A percentile compares a stretch with the other conserved stretches of the same genome.
phyloP scores from a whole-genome alignment of 1,140 invertebrate genomes.

The Ladona fulva region DNA sequence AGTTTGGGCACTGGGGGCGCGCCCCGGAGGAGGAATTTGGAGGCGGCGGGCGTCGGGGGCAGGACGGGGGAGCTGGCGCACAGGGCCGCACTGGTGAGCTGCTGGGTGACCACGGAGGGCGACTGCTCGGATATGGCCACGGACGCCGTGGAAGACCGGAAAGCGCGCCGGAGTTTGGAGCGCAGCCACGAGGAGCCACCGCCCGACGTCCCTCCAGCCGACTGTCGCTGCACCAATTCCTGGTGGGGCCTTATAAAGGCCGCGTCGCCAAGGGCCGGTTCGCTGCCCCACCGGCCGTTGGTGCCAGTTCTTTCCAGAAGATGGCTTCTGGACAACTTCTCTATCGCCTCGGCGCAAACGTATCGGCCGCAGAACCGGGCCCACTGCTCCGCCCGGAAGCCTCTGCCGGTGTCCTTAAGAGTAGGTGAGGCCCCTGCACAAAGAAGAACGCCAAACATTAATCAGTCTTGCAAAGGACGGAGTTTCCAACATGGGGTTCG shows the following conservation, averaged over 20 bases:
- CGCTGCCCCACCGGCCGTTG: constrained; percentile 45
- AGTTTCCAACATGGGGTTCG: too few species aligned
- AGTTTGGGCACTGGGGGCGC: constrained; percentile 41
- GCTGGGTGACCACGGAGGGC: constrained; percentile 41
- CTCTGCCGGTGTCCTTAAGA: constrained; percentile 57
- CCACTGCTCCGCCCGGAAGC: constrained; percentile 67
- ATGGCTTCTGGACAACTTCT: constrained; percentile 51
- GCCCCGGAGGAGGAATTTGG: constrained; percentile 45
- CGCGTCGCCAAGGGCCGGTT: constrained; percentile 40
- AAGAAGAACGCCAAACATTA: too few species aligned
- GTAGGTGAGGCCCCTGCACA: constrained; percentile 65
- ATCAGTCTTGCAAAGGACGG: too few species aligned
- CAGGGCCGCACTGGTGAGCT: constrained; percentile 50
- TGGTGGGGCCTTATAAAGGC: constrained; percentile 20
- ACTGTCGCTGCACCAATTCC: neutral
- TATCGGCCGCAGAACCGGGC: constrained; percentile 65
- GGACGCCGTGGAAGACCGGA: constrained; percentile 28
- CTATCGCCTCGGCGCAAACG: constrained; percentile 64
- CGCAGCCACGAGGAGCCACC: constrained; percentile 37
- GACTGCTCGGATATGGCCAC: constrained; percentile 20
- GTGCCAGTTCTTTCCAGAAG: constrained; percentile 40
- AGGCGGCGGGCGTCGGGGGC: constrained; percentile 34
- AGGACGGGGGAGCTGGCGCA: constrained; percentile 52
- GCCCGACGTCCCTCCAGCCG: constrained; percentile 9
- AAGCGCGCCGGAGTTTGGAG: constrained; percentile 48